Percentiles rank a stretch among this genome's conserved stretches.
phyloP scores from a whole-genome alignment of 2,888 invertebrate genomes.

The Sylvicola cinctus region DNA sequence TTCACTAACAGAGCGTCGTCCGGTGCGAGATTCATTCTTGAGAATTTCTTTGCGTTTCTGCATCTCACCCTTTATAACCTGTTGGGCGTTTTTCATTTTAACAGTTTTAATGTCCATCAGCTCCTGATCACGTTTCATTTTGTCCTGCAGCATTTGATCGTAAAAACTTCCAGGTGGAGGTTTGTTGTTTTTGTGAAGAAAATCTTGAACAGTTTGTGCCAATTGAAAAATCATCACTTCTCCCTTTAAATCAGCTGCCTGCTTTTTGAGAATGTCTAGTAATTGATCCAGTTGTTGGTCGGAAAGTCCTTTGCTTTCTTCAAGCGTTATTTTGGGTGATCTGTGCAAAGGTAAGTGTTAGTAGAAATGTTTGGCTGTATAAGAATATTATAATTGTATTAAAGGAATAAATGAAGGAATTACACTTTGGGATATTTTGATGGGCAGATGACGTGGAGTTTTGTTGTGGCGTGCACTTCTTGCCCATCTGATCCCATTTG shows the following conservation, averaged over 20 bases:
- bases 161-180: constrained; percentile 67
- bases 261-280: constrained; percentile 33
- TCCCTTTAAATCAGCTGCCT: constrained; percentile 38
- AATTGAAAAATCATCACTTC: constrained; percentile 78
- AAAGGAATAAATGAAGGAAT: constrained; percentile 15
- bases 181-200: constrained; percentile 60
- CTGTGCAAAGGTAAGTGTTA: constrained; percentile 24
- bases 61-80: constrained; percentile 55
- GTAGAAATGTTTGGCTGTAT: background rate
- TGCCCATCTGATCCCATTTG: constrained; percentile 51
- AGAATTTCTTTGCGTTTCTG: constrained; percentile 58
- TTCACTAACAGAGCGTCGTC: constrained; percentile 28
- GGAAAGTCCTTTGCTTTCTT: constrained; percentile 63
- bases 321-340: constrained; percentile 44
- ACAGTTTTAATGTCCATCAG: constrained; percentile 37
- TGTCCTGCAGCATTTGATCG: constrained; percentile 69
- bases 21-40: constrained; percentile 39
- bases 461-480: constrained; percentile 48
- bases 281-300: constrained; percentile 41
- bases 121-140: constrained; percentile 40
- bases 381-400: background rate
- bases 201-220: constrained; percentile 56
- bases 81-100: constrained; percentile 45
- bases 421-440: constrained; percentile 64
- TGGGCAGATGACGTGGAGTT: constrained; percentile 54